Base-by-base conservation (phyloP, 2,888 invertebrate species). In the Drosophila nigricruria region DNA sequence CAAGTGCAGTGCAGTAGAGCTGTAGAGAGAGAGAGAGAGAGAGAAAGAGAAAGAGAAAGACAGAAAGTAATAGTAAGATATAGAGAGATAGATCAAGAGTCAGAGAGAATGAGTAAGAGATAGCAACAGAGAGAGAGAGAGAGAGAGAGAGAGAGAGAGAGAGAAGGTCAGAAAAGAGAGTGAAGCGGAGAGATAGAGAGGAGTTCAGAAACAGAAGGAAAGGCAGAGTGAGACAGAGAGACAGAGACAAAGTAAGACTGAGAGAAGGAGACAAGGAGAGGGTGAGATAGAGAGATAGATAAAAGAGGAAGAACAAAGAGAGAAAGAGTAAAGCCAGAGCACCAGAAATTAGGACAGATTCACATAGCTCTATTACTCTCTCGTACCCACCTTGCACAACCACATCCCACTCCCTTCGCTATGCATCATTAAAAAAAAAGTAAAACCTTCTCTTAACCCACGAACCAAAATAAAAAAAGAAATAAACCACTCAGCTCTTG, bases 401-500 rank as follows among this genome's bases (percentile, higher is more conserved):
- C n/a, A n/a, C n/a, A n/a, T n/a, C n/a, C n/a, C n/a, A n/a, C n/a
- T n/a, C n/a, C 25, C 27, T 2, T 3, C 34, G 25, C 16, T 5
- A 2, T 8, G 4, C 20, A 50, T 23, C 20, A 50, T 50, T 50
- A 34, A 34, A 32, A 32, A 20, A 5, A 23, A 43, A 27, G 47
- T 32, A 23, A 20, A 34, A 14, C 32, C 20, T 50, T 12, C 49
- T 0, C 14, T 6, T 5, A 47, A 27, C 5, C 18, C 47, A 30
- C 47, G 6, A 20, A 5, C 14, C 18, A 3, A 30, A 20, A 8
- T n/a, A 6, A 4, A 20, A 20, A 18, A 20, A 18, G 30, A 30
- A 49, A 49, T 49, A 49, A 30, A 49, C 14, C 49, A 49, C 49
- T 49, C 30, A 14, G 8, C 30, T 49, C n/a, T 5, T 30, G 49